A percentile compares a stretch with the other conserved stretches of the same genome.
Evolutionary conservation across 2,888 invertebrate species (phyloP).

Genomic region (Sussaba pulchella): DNA sequence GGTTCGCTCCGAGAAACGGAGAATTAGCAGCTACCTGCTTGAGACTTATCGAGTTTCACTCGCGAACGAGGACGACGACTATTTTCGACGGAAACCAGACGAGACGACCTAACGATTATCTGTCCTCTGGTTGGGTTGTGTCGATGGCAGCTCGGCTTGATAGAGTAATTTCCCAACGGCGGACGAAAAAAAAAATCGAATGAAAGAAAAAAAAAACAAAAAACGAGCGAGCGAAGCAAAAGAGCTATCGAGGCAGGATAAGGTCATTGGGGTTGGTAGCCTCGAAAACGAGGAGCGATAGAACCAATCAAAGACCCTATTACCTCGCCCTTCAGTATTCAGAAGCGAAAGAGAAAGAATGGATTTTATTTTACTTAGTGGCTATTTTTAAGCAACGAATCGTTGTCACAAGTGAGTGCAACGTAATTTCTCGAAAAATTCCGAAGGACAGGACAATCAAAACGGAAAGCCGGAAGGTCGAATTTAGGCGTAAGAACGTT

Average conservation of each 20-base stretch:
- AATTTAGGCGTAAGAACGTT: too few relatives aligned
- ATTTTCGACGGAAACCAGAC: constrained; percentile 38
- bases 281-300: constrained; percentile 70
- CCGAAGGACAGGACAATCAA: too few relatives aligned
- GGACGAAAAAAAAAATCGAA: constrained; percentile 29
- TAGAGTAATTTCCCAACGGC: constrained; percentile 70
- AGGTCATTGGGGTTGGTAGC: constrained; percentile 69
- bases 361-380: too few relatives aligned
- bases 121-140: constrained; percentile 47
- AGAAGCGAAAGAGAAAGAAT: constrained; percentile 64
- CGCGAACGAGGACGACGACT: constrained; percentile 38
- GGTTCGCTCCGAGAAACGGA: neutral
- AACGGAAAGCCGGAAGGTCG: too few relatives aligned
- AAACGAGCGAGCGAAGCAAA: constrained; percentile 9
- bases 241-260: constrained; percentile 67
- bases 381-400: too few relatives aligned
- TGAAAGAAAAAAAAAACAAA: constrained; percentile 12
- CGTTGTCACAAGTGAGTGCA: too few relatives aligned
- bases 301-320: constrained; percentile 71
- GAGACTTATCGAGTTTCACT: constrained; percentile 25
- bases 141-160: constrained; percentile 66
- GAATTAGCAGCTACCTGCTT: neutral
- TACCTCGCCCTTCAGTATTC: constrained; percentile 63
- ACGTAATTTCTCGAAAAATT: too few relatives aligned
- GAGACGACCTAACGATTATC: constrained; percentile 48